phyloP scores from a whole-genome alignment of 2,113 vertebrate genomes.

The Phaethornis superciliosus region DNA sequence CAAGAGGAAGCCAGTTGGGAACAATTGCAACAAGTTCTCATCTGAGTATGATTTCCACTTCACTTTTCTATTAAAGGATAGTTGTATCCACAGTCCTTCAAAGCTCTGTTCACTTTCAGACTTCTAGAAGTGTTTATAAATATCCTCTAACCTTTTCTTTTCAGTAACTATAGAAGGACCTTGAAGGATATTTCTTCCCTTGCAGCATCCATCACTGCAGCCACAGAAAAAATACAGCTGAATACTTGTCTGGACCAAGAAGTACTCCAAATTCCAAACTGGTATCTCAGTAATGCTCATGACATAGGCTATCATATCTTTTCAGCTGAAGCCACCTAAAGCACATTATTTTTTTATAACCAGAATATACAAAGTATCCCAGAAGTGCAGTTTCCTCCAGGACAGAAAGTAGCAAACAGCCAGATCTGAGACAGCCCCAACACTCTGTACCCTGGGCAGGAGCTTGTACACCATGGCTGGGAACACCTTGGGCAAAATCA shows the following conservation, averaged over 20 bases:
- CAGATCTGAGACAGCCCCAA: fast-evolving
- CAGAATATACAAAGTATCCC: not conserved
- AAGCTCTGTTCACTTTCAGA: not conserved
- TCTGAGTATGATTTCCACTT: not conserved
- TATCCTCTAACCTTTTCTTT: not conserved
- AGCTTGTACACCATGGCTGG: not conserved
- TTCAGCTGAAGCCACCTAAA: not conserved
- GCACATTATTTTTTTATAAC: not conserved
- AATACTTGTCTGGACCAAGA: not conserved
- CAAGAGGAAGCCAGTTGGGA: not conserved
- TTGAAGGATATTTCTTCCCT: not conserved
- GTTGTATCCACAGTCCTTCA: not conserved
- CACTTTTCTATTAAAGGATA: not conserved
- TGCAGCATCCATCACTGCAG: not conserved
- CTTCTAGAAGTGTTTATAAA: not conserved
- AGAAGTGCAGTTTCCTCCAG: not conserved
- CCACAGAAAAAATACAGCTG: not conserved
- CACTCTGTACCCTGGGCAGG: not conserved
- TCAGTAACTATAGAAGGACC: not conserved
- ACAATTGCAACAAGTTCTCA: not conserved
- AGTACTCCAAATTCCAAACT: not conserved
- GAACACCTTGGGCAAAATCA: not conserved
- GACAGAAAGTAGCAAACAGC: not conserved
- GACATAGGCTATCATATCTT: not conserved
- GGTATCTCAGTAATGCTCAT: not conserved